Percentiles rank a stretch among this genome's conserved stretches.
Evolutionary conservation across 2,113 vertebrate genomes (phyloP).

Genomic region (Anarhynchus alexandrinus): DNA sequence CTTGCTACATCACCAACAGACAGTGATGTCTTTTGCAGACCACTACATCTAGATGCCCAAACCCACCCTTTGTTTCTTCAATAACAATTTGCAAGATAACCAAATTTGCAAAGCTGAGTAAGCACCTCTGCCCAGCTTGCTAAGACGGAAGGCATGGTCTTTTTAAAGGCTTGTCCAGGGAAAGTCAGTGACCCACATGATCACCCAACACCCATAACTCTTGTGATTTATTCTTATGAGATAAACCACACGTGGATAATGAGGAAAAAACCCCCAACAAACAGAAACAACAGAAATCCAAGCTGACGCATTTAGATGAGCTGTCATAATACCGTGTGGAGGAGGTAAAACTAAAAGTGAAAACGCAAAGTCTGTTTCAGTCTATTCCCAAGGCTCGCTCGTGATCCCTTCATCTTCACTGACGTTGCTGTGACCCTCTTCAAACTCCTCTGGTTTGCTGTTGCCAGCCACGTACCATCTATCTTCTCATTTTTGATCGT

Average conservation of each 20-base stretch:
- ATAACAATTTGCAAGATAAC: conserved; percentile 16
- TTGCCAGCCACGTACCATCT: not conserved
- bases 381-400: not conserved
- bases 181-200: conserved; percentile 8
- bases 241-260: not conserved
- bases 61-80: not conserved
- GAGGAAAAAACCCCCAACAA: not conserved
- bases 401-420: not conserved
- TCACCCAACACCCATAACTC: not conserved
- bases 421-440: not conserved
- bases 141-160: not conserved
- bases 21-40: not conserved
- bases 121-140: not conserved
- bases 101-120: not conserved
- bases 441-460: not conserved
- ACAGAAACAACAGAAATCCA: not conserved
- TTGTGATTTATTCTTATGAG: not conserved
- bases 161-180: not conserved
- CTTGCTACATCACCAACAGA: conserved; percentile 2
- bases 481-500: not conserved
- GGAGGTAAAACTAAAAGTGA: not conserved
- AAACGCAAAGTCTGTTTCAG: not conserved
- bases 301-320: not conserved
- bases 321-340: not conserved
- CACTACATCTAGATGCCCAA: conserved; percentile 10